Base-by-base conservation (phyloP, 2,888 invertebrate genomes). In the Ecdyonurus torrentis region DNA sequence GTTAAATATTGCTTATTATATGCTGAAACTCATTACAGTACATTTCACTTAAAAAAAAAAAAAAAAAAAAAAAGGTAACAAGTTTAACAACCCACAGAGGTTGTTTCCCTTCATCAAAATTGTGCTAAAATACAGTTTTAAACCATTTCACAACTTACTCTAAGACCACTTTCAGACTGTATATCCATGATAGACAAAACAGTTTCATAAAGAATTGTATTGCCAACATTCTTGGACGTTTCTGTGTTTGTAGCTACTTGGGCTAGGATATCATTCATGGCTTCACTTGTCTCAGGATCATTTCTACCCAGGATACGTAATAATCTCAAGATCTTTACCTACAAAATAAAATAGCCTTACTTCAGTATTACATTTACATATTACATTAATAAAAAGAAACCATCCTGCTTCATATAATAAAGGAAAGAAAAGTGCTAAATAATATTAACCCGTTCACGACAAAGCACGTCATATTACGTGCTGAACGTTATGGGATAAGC, bases 121-220 rank as follows among this genome's bases (percentile, higher is more conserved):
- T 20, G 23, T 23, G 18, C 22, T 20, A 2, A n/a, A 19, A 20
- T 58, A 23, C 20, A 2, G 23, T 2, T 15, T 7, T 15, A 58
- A 2, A 23, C n/a, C 2, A 23, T 10, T 22, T 59, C 59, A 63
- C 15, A 52, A 70, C 76, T 74, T 72, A 86, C 94, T 70, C 96
- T 81, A 67, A 97, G 80, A 58, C 96, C 95, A 73, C 92, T 90
- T 76, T 97, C 95, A 0, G 94, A 95, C 75, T 93, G 90, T 67
- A 99, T 99, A 75, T 98, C 98, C 99, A 99, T 99, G 66, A 99
- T 99, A 22, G 98, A 97, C 52, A 99, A 81, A 2, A 99, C 99
- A 5, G 99, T 99, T 78, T 99, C 99, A 76, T 99, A 99, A n/a
- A 99, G 79, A 74, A 99, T 99, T 53, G 99, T 98, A 78, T 99